Conservation (phyloP, 2,113 vertebrate species). For the Balaeniceps rex region DNA sequence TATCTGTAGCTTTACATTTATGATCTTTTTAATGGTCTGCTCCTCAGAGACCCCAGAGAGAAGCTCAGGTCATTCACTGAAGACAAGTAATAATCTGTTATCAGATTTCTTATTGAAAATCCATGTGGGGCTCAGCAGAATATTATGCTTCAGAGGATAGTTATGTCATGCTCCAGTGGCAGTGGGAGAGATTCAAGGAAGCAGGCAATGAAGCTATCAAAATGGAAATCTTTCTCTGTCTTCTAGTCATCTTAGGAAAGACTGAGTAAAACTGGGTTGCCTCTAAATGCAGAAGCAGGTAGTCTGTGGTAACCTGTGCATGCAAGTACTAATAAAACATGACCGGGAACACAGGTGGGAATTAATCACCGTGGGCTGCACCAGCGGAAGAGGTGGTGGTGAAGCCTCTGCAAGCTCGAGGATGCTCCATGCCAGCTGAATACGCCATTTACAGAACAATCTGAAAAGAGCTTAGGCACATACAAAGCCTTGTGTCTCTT, state of each 20-base stretch:
- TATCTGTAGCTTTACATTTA: background rate
- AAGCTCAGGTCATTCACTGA: background rate
- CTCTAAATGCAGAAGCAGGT: background rate
- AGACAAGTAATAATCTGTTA: background rate
- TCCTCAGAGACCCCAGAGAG: background rate
- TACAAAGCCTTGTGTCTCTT: slow-evolving; percentile 25
- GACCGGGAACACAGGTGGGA: background rate
- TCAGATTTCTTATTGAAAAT: slow-evolving; percentile 10
- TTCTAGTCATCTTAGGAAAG: background rate
- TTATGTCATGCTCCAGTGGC: background rate
- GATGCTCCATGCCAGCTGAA: background rate
- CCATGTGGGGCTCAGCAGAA: background rate
- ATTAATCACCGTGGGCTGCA: background rate
- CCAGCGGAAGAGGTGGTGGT: background rate
- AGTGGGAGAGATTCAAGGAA: background rate
- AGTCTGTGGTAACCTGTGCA: background rate
- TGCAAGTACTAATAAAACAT: background rate
- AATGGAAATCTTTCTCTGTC: background rate
- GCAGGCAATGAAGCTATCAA: background rate
- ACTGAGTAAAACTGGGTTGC: background rate
- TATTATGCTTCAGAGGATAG: background rate
- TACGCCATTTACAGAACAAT: background rate
- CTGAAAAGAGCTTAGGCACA: background rate
- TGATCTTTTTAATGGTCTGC: background rate
- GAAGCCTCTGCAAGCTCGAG: background rate